A percentile compares a stretch with the other conserved stretches of the same genome.
phyloP scores from a whole-genome alignment of 2,888 invertebrate species.

The Parnassius glacialis region DNA sequence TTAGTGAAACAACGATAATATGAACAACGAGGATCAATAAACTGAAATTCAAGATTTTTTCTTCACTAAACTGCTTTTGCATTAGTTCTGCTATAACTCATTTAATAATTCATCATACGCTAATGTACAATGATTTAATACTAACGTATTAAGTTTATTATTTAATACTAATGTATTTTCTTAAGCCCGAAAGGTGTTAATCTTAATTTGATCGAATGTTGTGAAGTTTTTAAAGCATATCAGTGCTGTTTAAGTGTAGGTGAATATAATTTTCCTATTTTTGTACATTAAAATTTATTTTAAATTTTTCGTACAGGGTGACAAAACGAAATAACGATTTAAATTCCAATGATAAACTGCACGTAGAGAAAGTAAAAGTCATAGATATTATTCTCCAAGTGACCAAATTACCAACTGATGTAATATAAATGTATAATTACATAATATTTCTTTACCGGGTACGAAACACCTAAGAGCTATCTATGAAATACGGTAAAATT shows the following conservation, averaged over 20 bases:
- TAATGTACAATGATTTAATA: constrained; percentile 34
- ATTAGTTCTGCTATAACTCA: constrained; percentile 25
- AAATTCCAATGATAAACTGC: constrained; percentile 36
- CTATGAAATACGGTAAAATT: constrained; percentile 1
- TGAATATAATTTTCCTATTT: constrained; percentile 49
- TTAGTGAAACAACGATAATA: constrained; percentile 8
- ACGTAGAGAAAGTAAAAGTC: constrained; percentile 42
- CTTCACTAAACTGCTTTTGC: constrained; percentile 26
- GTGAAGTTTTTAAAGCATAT: constrained; percentile 67
- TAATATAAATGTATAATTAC: constrained; percentile 25
- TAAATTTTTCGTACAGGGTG: constrained; percentile 36
- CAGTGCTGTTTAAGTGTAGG: constrained; percentile 55
- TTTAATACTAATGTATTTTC: constrained; percentile 24
- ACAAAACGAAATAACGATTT: constrained; percentile 32
- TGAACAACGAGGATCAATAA: constrained; percentile 33
- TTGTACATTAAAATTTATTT: constrained; percentile 44
- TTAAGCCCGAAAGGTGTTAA: constrained; percentile 51
- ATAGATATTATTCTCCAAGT: constrained; percentile 63
- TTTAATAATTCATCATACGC: constrained; percentile 32
- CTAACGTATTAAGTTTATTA: constrained; percentile 28
- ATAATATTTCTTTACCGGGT: constrained; percentile 27
- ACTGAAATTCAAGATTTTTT: constrained; percentile 1
- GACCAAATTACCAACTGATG: constrained; percentile 58
- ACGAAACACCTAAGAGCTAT: constrained; percentile 15
- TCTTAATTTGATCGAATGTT: constrained; percentile 59